Base-by-base conservation (phyloP, 92 coral and sea anemone genomes). In the Micromussa lordhowensis region DNA sequence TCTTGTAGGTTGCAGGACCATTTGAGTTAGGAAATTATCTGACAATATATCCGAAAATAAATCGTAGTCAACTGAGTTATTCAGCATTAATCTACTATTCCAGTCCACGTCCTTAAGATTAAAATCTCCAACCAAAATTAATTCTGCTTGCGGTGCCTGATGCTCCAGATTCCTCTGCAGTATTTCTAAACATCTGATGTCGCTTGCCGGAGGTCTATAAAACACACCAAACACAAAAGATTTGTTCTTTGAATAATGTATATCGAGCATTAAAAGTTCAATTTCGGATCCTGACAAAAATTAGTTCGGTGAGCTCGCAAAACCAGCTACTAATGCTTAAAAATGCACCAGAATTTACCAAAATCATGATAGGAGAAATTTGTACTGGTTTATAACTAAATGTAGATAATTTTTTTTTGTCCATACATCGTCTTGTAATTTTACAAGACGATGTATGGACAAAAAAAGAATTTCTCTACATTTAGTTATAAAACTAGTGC, bases 141-240 rank as follows among this genome's bases (percentile, higher is more conserved):
- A 15, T 31, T 81, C 26, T 38, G 70, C 51, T 58, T 81, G 85
- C 48, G 48, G 48, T 40, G 3, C 7, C 48, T 1, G 48, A 40
- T 40, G 48, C 48, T 40, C 48, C 48, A 40, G 48, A 40, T 40
- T 40, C 48, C 7, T 40, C 48, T 40, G 48, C 16, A 81, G 38
- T 53, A 57, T 68, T 81, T 81, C 85, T 18, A 81, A 58, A 58
- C 85, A 51, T 58, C 10, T 49, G 19, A 38, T 31, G 32, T 81
- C 85, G 35, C 85, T 75, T 35, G 79, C 24, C 55, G 68, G 90
- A 32, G 78, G 85, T 48, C 90, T 74, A 54, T 77, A 87, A 54
- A 87, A 87, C 40, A 87, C 90, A 34, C 84, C 79, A 75, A 36
- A 75, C 55, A 76, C 90, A 78, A 86, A 77, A 32, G 85, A 86